These are phyloP conservation scores for Prionace glauca DNA, from an alignment of 2,797 vertebrate genomes.

Conservation along the genomic window DNA sequence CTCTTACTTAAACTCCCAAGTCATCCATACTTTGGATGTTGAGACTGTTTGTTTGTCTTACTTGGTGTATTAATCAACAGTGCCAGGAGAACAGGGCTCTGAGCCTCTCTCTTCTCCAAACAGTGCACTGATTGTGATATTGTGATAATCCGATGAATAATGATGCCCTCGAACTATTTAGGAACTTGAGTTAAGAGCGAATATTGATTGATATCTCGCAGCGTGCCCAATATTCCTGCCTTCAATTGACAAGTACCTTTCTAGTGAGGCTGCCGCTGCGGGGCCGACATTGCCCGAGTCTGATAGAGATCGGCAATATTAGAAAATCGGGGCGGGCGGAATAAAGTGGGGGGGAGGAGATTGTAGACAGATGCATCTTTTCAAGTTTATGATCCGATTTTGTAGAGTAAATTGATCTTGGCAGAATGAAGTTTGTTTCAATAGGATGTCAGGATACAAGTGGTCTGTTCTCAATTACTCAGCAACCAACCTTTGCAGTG, in stretches of 20 bases:
- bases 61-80: slow-evolving; percentile 17
- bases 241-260: not conserved
- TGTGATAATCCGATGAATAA: slow-evolving; percentile 48
- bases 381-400: slow-evolving; percentile 55
- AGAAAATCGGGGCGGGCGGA: not conserved
- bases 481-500: slow-evolving; percentile 42
- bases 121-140: slow-evolving; percentile 33
- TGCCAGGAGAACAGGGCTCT: not conserved
- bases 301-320: not conserved
- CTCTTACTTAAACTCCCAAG: not conserved
- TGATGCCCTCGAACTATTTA: slow-evolving; percentile 50
- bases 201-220: slow-evolving; percentile 47
- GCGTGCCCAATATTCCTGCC: slow-evolving; percentile 31
- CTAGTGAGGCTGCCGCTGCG: slow-evolving; percentile 38
- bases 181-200: slow-evolving; percentile 45
- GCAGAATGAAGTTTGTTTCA: slow-evolving; percentile 51
- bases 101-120: not conserved
- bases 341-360: slow-evolving; percentile 45
- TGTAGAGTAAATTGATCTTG: slow-evolving; percentile 54
- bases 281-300: slow-evolving; percentile 41
- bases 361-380: slow-evolving; percentile 50
- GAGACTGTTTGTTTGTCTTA: slow-evolving; percentile 30
- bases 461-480: slow-evolving; percentile 51
- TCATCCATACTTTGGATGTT: not conserved
- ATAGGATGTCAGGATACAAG: slow-evolving; percentile 46